Evolutionary conservation across 2,888 invertebrate genomes (phyloP).

Genomic region (Adelognathus sp.): DNA sequence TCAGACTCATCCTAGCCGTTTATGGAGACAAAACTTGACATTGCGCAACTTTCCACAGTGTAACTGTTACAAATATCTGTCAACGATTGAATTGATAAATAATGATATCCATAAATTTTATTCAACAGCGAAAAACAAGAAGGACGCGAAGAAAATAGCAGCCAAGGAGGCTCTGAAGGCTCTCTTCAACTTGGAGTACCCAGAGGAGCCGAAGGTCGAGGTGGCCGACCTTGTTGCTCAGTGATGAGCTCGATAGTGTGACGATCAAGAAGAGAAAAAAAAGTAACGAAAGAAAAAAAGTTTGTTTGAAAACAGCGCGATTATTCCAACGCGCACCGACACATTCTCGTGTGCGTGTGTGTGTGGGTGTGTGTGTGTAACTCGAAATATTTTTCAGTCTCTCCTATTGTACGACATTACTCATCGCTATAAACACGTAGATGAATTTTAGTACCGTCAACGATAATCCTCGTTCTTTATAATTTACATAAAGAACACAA

Average conservation of each 20-base stretch:
- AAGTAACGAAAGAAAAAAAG: too few species aligned
- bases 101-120: not conserved
- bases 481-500: not conserved
- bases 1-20: too few species aligned
- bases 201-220: conserved; percentile 69
- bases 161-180: conserved; percentile 76
- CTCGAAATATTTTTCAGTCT: conserved; percentile 14
- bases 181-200: conserved; percentile 74
- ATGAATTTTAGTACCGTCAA: conserved; percentile 21
- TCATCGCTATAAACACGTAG: conserved; percentile 20
- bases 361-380: too few species aligned
- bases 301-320: not conserved
- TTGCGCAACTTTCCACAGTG: too few species aligned
- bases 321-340: not conserved
- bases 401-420: conserved; percentile 20
- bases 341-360: too few species aligned
- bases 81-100: too few species aligned
- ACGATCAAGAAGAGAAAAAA: not conserved
- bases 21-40: too few species aligned
- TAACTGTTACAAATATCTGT: too few species aligned
- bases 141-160: conserved; percentile 78
- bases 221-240: not conserved
- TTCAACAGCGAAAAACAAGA: conserved; percentile 73
- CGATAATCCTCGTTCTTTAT: not conserved
- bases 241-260: conserved; percentile 12